Conservation (phyloP, 35 echinoderm and acorn worm species). For the Apostichopus parvimensis region DNA sequence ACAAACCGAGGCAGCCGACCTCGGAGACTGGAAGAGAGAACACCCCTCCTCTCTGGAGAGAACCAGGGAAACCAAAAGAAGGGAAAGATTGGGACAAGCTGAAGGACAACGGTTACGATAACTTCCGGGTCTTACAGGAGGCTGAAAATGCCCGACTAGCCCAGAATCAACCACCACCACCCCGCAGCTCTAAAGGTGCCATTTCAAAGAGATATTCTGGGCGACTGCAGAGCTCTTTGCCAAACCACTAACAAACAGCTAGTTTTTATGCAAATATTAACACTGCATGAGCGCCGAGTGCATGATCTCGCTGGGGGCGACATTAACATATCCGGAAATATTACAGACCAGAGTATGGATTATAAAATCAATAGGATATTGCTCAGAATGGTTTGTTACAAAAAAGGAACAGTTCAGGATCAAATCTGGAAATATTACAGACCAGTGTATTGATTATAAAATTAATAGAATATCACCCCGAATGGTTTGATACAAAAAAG, state of each 20-base stretch:
- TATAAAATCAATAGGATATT: no score
- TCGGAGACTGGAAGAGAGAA: background rate
- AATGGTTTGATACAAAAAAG: no score
- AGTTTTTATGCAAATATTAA: background rate
- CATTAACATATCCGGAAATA: no score
- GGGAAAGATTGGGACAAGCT: slow-evolving; percentile 39
- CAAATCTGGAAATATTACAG: no score
- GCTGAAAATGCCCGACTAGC: slow-evolving; percentile 11
- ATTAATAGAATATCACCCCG: no score
- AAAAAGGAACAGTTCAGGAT: no score
- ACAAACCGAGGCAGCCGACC: background rate
- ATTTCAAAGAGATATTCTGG: slow-evolving; percentile 1
- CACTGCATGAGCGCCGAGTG: background rate
- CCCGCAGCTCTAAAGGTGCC: slow-evolving; percentile 46
- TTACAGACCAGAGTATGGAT: no score
- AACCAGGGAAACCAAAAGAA: background rate
- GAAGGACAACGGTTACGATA: slow-evolving; percentile 50
- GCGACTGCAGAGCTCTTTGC: background rate
- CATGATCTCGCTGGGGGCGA: background rate
- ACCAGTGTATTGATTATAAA: no score
- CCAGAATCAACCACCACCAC: background rate
- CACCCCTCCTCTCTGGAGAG: background rate
- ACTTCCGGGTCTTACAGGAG: slow-evolving; percentile 40
- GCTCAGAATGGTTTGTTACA: no score
- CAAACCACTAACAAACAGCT: slow-evolving; percentile 1